These are phyloP conservation scores for Agrypnus murinus DNA, from an alignment of 2,888 invertebrate species.

Conservation along the genomic window DNA sequence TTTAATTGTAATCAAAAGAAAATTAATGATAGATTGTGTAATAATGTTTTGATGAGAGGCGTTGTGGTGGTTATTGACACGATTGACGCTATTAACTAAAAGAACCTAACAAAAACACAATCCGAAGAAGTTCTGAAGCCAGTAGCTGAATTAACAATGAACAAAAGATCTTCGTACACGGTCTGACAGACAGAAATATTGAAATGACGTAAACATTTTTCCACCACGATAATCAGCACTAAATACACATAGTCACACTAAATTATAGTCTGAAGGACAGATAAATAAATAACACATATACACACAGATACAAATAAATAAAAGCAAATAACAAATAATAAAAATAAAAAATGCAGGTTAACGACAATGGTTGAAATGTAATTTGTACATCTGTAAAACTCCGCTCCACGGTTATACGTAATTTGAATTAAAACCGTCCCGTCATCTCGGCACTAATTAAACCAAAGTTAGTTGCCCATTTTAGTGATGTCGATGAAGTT, in stretches of 20 bases:
- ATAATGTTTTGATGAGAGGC: conserved; percentile 27
- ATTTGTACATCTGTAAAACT: conserved; percentile 65
- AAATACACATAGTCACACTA: conserved; percentile 56
- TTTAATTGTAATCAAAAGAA: too few relatives aligned
- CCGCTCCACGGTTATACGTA: conserved; percentile 58
- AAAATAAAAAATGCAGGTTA: conserved; percentile 45
- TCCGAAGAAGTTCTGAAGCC: conserved; percentile 46
- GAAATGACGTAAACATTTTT: conserved; percentile 60
- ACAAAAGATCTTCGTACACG: conserved; percentile 48
- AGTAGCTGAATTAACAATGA: conserved; percentile 60
- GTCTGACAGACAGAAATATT: conserved; percentile 59
- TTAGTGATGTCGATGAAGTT: conserved; percentile 44
- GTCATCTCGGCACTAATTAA: conserved; percentile 67
- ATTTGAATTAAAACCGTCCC: conserved; percentile 65
- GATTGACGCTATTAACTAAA: conserved; percentile 28
- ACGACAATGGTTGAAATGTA: conserved; percentile 63
- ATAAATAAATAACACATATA: conserved; percentile 51
- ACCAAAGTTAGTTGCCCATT: conserved; percentile 56
- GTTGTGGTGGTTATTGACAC: conserved; percentile 23
- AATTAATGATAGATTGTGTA: conserved; percentile 26
- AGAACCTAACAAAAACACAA: conserved; percentile 22
- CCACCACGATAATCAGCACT: conserved; percentile 49
- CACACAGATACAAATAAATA: conserved; percentile 56
- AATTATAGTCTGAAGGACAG: conserved; percentile 56
- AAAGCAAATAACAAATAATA: conserved; percentile 49